Evolutionary conservation across 1,140 invertebrate species (phyloP).

Genomic region (Brachionus plicatilis): DNA sequence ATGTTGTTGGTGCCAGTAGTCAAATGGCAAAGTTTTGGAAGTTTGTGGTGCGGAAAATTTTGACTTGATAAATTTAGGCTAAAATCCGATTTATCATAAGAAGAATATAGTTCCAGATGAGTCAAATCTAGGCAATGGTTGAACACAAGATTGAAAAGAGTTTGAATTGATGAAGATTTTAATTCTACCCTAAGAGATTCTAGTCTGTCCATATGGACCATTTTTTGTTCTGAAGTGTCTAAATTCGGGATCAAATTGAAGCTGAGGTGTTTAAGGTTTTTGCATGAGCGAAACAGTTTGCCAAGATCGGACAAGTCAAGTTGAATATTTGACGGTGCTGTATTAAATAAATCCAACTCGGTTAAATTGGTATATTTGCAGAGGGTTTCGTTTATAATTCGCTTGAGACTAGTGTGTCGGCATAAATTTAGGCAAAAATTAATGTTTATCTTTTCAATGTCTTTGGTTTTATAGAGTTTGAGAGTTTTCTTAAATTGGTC

Average conservation of each 20-base stretch:
- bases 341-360: neutral
- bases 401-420: neutral
- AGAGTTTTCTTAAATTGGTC: neutral
- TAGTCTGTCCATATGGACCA: neutral
- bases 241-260: neutral
- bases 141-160: neutral
- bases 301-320: neutral
- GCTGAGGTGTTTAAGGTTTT: neutral
- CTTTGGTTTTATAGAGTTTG: constrained; percentile 9
- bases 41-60: neutral
- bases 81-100: neutral
- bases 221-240: neutral
- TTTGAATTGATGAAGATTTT: neutral
- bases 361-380: neutral
- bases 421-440: neutral
- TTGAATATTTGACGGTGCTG: neutral
- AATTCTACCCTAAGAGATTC: neutral
- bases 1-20: neutral
- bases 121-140: neutral
- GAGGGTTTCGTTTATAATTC: neutral
- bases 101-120: neutral
- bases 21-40: neutral
- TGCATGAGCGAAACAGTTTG: neutral
- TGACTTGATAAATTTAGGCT: neutral
- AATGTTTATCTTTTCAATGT: neutral